Evolutionary conservation across 2,797 vertebrate genomes (phyloP), one percentile per base, ranked within the genome.

Genomic region (Alosa sapidissima): DNA sequence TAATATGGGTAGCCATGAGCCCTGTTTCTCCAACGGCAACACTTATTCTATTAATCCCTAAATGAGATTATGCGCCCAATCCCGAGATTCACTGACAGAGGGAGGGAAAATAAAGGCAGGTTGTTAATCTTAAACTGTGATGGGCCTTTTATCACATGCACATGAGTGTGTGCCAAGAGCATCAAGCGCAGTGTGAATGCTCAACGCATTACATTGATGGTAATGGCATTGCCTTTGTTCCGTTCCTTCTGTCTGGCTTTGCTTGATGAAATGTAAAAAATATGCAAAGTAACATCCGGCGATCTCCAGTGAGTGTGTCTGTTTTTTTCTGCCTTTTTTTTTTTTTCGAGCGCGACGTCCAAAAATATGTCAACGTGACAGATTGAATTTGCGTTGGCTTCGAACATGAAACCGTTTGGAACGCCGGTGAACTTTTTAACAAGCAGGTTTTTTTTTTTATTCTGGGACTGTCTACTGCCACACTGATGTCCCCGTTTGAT

Each of bases 401-500:
- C 8, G 83, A 82, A 78, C 65, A 86, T 83, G 84, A 83, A 68
- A 81, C 87, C 84, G 83, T 85, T 85, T 84, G 72, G 81, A 86
- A 75, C 82, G 41, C 36, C 36, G 72, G 84, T 84, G 83, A 88
- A 87, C 87, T 84, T 84, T 81, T 88, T 84, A 83, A 85, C 84
- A 86, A 85, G 62, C 84, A 68, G 48, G 84, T 87, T 89, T 89
- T 72, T 72, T 72, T 36, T 36, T 72, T 36, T 9, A 52, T 41
- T 78, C 81, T 81, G 85, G 83, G 82, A 84, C 86, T 84, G 86
- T 89, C 85, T 89, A 87, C 85, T 89, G 86, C 87, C 52, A 86
- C 86, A 33, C 89, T 92, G 90, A 89, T 75, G 47, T 84, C 90
- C 88, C 88, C 88, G 88, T 83, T 16, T 86, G 88, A 91, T 92